Evolutionary conservation across 2,113 vertebrate genomes (phyloP), one percentile per base, ranked within the genome.

Genomic region (Donacobius atricapilla): DNA sequence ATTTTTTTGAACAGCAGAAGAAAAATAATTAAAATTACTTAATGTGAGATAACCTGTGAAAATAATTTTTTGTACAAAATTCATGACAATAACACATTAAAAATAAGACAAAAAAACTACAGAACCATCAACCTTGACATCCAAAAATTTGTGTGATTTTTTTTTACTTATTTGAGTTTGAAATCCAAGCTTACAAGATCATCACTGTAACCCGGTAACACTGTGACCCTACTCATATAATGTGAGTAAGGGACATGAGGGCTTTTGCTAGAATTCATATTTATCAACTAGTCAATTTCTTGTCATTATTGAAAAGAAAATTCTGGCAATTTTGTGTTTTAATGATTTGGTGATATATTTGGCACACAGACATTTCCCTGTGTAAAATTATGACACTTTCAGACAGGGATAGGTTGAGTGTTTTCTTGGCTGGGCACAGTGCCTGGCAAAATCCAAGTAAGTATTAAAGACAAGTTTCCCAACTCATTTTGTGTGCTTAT

Each of bases 221-320:
- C 2, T 24, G 23, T 53, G 57, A 63, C 13, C 11, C 8, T 75
- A 1, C 15, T 71, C 51, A 61, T 10, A 56, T 9, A 27, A 21
- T 5, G 3, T 31, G 39, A 66, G 27, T 18, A 40, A 61, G 5
- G 16, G 53, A 57, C 13, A 9, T 0, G 0, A 15, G 15, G 11
- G 15, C 4, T 45, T 47, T 58, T 65, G 39, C 33, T 71, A 39
- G 15, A 86, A 40, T 31, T 79, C 33, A 2, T 13, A 24, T 80
- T 87, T 56, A 47, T 30, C 4, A 40, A 45, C 35, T 8, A 21
- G 2, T 23, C 39, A 23, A 40, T 69, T 88, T 83, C 21, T n/a
- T 6, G 22, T 35, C 3, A 9, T 44, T 47, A 35, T 3, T 35
- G 42, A 39, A 47, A 68, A 33, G 31, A 71, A 88, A 64, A 44